Percentiles rank a stretch among this genome's conserved stretches.
Conservation (phyloP, 2,113 vertebrate species). For the Oreocharis arfaki region DNA sequence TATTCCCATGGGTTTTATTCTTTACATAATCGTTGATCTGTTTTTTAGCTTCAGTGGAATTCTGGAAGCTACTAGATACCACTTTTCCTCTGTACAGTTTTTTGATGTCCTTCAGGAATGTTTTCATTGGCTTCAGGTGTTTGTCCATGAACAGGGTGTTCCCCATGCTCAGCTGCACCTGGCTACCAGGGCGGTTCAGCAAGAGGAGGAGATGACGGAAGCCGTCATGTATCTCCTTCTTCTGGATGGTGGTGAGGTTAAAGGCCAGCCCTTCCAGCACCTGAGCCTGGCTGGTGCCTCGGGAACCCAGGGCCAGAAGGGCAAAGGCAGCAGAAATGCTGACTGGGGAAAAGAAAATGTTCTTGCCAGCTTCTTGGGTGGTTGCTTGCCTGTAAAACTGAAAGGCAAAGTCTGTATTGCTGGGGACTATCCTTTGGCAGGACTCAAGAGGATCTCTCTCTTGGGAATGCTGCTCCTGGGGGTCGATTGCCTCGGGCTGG, state of each 20-base stretch:
- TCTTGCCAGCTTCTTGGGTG: conserved; percentile 7
- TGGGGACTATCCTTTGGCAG: conserved; percentile 24
- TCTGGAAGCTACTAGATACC: conserved; percentile 71
- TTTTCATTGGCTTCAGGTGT: conserved; percentile 58
- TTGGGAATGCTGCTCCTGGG: not conserved
- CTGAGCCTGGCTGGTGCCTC: conserved; percentile 55
- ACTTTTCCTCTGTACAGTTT: conserved; percentile 62
- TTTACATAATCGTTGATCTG: conserved; percentile 73
- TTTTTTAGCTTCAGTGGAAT: conserved; percentile 52
- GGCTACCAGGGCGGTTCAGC: conserved; percentile 54
- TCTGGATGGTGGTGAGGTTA: conserved; percentile 31
- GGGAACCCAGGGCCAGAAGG: conserved; percentile 74
- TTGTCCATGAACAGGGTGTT: conserved; percentile 70
- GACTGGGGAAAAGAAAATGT: conserved; percentile 80
- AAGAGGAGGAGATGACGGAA: conserved; percentile 75
- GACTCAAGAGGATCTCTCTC: not conserved
- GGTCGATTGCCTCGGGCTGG: not conserved
- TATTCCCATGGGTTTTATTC: conserved; percentile 70
- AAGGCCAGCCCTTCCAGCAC: conserved; percentile 78
- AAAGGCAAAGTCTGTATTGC: conserved; percentile 76
- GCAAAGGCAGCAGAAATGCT: conserved; percentile 77
- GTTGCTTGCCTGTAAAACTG: conserved; percentile 73
- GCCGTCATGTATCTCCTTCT: conserved; percentile 59
- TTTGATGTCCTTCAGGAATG: conserved; percentile 64
- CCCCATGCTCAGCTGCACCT: conserved; percentile 72